A percentile compares a stretch with the other conserved stretches of the same genome.
These are phyloP conservation scores for Palythoa grandis DNA, from an alignment of 92 coral and sea anemone species.

Conservation along the genomic window DNA sequence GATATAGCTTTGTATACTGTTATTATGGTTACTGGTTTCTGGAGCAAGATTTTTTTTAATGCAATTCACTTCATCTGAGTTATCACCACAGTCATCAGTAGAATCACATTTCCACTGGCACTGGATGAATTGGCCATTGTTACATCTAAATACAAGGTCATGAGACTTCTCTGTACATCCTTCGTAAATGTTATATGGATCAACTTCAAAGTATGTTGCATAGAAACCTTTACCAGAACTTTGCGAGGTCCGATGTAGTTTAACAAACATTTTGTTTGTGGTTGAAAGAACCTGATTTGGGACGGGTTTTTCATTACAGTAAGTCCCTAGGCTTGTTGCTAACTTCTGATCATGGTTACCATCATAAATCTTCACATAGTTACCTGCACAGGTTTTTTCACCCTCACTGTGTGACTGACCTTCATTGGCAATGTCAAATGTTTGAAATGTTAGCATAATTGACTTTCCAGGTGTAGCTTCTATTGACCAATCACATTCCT, in stretches of 20 bases:
- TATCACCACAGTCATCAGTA: slow-evolving; percentile 80
- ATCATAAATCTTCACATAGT: slow-evolving; percentile 73
- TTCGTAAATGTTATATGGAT: slow-evolving; percentile 69
- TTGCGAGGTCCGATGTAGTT: slow-evolving; percentile 49
- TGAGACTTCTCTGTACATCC: slow-evolving; percentile 63
- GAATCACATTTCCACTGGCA: slow-evolving; percentile 89
- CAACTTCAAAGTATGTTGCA: slow-evolving; percentile 75
- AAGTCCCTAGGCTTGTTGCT: slow-evolving; percentile 49
- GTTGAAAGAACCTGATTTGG: slow-evolving; percentile 54
- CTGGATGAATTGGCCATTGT: slow-evolving; percentile 65
- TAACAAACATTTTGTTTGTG: slow-evolving; percentile 64
- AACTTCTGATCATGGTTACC: slow-evolving; percentile 54
- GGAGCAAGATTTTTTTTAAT: background rate
- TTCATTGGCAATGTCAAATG: slow-evolving; percentile 55
- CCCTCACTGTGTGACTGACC: background rate
- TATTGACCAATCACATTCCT: slow-evolving; percentile 84
- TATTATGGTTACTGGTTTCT: slow-evolving; percentile 31
- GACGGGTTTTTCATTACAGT: slow-evolving; percentile 54
- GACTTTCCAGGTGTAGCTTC: slow-evolving; percentile 60
- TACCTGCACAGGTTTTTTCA: slow-evolving; percentile 40
- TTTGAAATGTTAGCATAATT: slow-evolving; percentile 66
- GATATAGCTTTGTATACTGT: slow-evolving; percentile 71
- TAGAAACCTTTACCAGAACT: slow-evolving; percentile 65
- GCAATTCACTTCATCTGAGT: slow-evolving; percentile 80
- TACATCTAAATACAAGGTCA: slow-evolving; percentile 67